Conservation (phyloP, 2,888 invertebrate species). For the Drosophila sordidula region DNA sequence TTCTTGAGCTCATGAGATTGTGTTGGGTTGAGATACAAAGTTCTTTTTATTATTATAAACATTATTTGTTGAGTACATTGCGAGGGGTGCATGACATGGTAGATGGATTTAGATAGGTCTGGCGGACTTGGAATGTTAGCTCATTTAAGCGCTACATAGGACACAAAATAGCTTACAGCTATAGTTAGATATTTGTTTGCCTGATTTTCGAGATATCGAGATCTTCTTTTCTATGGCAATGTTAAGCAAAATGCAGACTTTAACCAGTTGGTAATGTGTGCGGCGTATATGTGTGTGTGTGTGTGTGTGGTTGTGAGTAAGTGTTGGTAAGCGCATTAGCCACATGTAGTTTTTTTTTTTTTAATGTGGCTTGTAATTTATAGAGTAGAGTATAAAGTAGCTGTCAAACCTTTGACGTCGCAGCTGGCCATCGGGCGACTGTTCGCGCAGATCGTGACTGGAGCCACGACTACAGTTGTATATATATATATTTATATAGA, state of each 20-base stretch:
- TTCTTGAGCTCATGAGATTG: not conserved
- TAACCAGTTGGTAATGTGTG: conserved; percentile 37
- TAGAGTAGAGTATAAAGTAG: conserved; percentile 64
- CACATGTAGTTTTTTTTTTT: conserved; percentile 34
- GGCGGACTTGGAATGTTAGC: conserved; percentile 6
- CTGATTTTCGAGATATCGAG: not conserved
- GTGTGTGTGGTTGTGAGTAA: not conserved
- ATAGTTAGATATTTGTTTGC: not conserved
- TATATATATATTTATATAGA: conserved; percentile 6
- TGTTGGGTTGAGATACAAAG: not conserved
- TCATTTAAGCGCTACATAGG: conserved; percentile 8
- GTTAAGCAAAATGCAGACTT: conserved; percentile 39
- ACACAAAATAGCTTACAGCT: not conserved
- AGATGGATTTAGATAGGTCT: conserved; percentile 1
- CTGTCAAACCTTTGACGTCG: conserved; percentile 91
- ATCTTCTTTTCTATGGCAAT: conserved; percentile 30
- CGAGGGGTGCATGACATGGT: not conserved
- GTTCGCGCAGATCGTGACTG: conserved; percentile 90
- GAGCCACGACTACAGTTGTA: conserved; percentile 88
- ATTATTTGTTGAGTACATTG: not conserved
- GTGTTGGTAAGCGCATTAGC: conserved; percentile 57
- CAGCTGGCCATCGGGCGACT: conserved; percentile 90
- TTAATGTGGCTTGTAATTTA: conserved; percentile 45
- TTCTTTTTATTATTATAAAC: too few species aligned
- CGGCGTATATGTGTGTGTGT: not conserved